phyloP scores from a whole-genome alignment of 2,113 vertebrate species.

The Mesitornis unicolor region DNA sequence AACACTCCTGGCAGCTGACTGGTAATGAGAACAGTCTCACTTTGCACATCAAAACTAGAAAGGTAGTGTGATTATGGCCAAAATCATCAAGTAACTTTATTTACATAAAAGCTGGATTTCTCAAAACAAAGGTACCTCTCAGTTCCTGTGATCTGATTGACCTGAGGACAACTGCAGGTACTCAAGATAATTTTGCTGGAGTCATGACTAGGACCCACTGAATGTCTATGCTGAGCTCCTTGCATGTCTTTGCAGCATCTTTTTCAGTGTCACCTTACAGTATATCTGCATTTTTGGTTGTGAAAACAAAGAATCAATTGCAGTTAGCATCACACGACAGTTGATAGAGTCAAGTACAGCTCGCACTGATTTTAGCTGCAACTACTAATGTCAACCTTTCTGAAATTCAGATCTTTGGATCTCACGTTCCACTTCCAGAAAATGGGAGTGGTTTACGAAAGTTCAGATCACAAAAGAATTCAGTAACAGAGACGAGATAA shows the following conservation, averaged over 20 bases:
- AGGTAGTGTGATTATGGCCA: neutral
- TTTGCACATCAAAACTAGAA: neutral
- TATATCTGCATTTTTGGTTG: neutral
- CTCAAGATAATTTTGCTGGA: neutral
- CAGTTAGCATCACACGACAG: neutral
- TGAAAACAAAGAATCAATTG: neutral
- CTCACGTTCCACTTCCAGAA: slow-evolving; percentile 1
- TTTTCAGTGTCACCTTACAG: neutral
- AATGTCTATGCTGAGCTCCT: neutral
- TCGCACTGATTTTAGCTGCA: neutral
- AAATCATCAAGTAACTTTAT: neutral
- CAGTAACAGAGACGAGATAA: neutral
- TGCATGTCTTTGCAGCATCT: neutral
- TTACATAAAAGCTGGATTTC: neutral
- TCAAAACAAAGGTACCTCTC: neutral
- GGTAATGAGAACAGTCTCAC: neutral
- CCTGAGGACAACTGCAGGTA: neutral
- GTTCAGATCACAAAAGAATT: slow-evolving; percentile 2
- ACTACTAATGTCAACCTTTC: neutral
- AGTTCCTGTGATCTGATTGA: neutral
- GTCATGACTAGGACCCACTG: neutral
- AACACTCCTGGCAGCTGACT: neutral
- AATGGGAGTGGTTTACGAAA: neutral
- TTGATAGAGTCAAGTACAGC: neutral
- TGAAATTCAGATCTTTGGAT: neutral